Base-by-base conservation (phyloP, 2,797 vertebrate species). In the Helostoma temminkii region DNA sequence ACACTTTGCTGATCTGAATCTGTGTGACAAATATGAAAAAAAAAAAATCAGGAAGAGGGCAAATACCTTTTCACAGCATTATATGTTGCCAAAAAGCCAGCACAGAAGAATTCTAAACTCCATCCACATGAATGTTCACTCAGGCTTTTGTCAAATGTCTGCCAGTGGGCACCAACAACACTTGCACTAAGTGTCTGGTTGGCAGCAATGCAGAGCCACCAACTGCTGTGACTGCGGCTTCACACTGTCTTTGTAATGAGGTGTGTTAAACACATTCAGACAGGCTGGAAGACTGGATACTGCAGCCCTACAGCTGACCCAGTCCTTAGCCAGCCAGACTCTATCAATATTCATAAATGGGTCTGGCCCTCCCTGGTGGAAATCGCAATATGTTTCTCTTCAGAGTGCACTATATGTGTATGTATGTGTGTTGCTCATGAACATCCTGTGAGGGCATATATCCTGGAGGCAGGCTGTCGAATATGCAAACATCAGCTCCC, bases 331-430 rank as follows among this genome's bases (percentile, higher is more conserved):
- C 49, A 67, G 67, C 77, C 61, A 87, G 68, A 67, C 78, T 60
- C 71, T 24, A 86, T 89, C 81, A 87, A 90, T 90, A 91, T 91
- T 87, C 85, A 85, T 82, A 84, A 76, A 77, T 75, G 36, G 47
- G 75, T 76, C 58, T 71, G 75, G 76, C 55, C 58, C 81, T 88
- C 84, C 80, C 71, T 74, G 43, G 75, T 75, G 79, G 66, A 85
- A 86, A 81, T 76, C 49, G 53, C 77, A 84, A 88, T 80, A 67
- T 42, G 49, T 80, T 75, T 76, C 62, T 74, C 52, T 57, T 80
- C 78, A 45, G 65, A 70, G 72, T 62, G 53, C 56, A 37, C 43
- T 42, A 22, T 54, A 28, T 68, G 53, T 69, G 55, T 81, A 66
- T 71, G 55, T 72, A 48, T 64, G 68, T 58, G 74, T 75, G 66